Evolutionary conservation across 2,797 vertebrate genomes (phyloP).

Genomic region (Sebastes jordani): DNA sequence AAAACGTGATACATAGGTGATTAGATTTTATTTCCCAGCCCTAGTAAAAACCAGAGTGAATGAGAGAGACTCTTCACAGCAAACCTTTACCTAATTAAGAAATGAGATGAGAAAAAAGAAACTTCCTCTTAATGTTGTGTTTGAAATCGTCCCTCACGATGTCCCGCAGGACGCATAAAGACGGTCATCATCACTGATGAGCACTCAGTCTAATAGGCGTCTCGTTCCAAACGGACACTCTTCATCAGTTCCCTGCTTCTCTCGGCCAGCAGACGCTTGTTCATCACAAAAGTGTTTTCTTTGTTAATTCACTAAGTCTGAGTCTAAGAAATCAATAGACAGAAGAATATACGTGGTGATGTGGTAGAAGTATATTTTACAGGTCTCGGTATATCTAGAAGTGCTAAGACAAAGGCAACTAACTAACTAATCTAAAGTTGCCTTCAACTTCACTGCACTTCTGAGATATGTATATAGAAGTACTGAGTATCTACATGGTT

Average conservation of each 20-base stretch:
- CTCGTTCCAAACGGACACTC: neutral
- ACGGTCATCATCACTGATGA: neutral
- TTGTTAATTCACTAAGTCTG: neutral
- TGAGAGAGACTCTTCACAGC: neutral
- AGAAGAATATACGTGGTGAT: neutral
- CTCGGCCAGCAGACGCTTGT: neutral
- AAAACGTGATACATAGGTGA: too few relatives aligned
- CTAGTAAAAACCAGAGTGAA: neutral
- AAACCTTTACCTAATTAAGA: neutral
- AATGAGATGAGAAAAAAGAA: neutral
- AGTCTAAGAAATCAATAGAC: neutral
- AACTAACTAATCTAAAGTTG: too few relatives aligned
- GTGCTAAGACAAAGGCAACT: too few relatives aligned
- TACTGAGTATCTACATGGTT: neutral
- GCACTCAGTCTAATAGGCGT: conserved; percentile 4
- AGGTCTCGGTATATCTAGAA: too few relatives aligned
- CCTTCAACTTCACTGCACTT: too few relatives aligned
- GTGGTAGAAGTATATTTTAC: too few relatives aligned
- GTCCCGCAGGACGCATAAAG: neutral
- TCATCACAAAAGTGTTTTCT: neutral
- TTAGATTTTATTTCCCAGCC: too few relatives aligned
- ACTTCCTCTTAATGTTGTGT: neutral
- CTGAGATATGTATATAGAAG: too few relatives aligned
- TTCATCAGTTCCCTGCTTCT: neutral
- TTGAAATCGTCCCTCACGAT: neutral